A percentile compares a stretch with the other conserved stretches of the same genome.
Conservation (phyloP, 92 coral and sea anemone species). For the Epizoanthus ramosus region DNA sequence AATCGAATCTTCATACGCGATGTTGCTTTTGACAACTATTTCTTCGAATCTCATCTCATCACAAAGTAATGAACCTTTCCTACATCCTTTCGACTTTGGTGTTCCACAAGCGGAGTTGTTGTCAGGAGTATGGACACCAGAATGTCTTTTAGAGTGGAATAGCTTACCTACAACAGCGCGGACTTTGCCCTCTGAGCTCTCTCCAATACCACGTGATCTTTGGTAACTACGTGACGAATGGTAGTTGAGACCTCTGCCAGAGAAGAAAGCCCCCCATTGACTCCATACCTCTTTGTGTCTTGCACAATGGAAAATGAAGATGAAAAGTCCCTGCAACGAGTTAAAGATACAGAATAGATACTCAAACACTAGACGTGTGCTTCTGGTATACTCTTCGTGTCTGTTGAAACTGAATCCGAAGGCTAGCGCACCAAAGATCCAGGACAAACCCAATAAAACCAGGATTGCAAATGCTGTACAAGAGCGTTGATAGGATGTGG, state of each 20-base stretch:
- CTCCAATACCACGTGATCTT: constrained; percentile 70
- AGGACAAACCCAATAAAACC: constrained; percentile 84
- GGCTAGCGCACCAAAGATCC: constrained; percentile 92
- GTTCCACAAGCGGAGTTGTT: background rate
- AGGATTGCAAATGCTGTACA: constrained; percentile 83
- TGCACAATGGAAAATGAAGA: constrained; percentile 86
- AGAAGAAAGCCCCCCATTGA: constrained; percentile 75
- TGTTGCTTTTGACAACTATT: background rate
- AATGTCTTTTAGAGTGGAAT: background rate
- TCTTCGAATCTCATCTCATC: background rate
- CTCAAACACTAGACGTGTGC: constrained; percentile 78
- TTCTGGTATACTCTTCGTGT: constrained; percentile 8
- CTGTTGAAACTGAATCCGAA: constrained; percentile 48
- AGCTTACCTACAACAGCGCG: constrained; percentile 16
- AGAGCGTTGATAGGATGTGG: constrained; percentile 65
- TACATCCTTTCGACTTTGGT: background rate
- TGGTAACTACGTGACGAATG: constrained; percentile 47
- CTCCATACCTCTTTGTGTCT: constrained; percentile 85
- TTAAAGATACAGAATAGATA: constrained; percentile 92
- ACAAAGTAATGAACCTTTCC: background rate
- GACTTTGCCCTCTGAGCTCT: constrained; percentile 39
- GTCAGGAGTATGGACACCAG: background rate
- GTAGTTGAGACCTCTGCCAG: constrained; percentile 58
- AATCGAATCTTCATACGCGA: background rate
- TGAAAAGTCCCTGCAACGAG: constrained; percentile 92